Evolutionary conservation across 1,140 invertebrate species (phyloP), one percentile per base, ranked within the genome.

Genomic region (Proales similis): DNA sequence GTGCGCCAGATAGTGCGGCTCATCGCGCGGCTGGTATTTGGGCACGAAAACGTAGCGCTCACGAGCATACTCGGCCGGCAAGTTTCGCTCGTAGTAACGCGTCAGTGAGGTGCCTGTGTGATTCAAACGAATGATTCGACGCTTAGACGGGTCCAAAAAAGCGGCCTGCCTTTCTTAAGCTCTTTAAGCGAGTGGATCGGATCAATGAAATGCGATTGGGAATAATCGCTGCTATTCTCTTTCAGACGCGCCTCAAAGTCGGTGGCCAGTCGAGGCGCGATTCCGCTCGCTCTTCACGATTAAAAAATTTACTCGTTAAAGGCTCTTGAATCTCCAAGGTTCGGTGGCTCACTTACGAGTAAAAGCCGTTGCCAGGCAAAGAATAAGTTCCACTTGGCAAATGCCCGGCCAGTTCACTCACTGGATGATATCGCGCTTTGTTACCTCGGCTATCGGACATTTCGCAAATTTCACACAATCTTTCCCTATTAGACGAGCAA

Each of bases 11-110:
- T 57, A 39, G 14, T 57, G 39, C 19, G 51, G 51, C 17, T 57
- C 51, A 24, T 57, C 51, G 29, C 51, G 39, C 11, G 51, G 51
- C 19, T 42, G 45, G 45, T 29, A 57, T 27, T 57, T 57, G 6
- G 51, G 51, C 14, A 57, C 51, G 45, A 57, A 57, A 12, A 57
- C 3, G n/a, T 57, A 57, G 39, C 51, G 33, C 39, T 57, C 51
- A 17, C 51, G 39, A n/a, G 36, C 39, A 30, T 57, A 42, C 45
- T 57, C 51, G 22, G 30, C 51, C 17, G 14, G 33, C 1, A 29
- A 42, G 22, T 57, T 42, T 12, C 45, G 51, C 12, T 57, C 36
- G 19, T 20, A 20, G 11, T 57, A 57, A 5, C 26, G 19, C 9
- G 51, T 57, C 20, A 57, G 30, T 7, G 33, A 42, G 30, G 26